phyloP scores from a whole-genome alignment of 2,113 vertebrate genomes.

The Polyodon spathula region DNA sequence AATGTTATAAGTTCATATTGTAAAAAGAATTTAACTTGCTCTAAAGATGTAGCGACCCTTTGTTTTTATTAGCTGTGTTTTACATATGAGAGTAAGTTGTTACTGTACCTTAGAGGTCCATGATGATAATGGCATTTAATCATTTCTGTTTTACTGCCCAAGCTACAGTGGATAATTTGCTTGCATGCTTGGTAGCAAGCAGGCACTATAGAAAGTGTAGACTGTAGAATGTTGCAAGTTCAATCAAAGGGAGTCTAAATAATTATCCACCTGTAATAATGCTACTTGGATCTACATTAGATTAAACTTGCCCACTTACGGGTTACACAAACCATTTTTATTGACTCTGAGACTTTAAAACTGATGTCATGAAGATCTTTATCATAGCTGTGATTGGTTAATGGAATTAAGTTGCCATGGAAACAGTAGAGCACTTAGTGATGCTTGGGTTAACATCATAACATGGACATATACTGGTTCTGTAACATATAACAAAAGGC shows the following conservation, averaged over 20 bases:
- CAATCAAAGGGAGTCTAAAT: no score
- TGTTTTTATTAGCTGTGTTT: conserved; percentile 5
- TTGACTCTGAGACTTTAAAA: conserved; percentile 18
- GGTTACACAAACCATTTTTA: conserved; percentile 31
- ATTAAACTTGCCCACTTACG: no score
- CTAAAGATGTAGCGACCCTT: neutral
- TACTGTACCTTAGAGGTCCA: neutral
- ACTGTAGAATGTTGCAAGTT: no score
- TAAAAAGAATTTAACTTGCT: neutral
- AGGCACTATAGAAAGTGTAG: no score
- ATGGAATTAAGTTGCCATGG: conserved; percentile 53
- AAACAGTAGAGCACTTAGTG: conserved; percentile 33
- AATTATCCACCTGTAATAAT: no score
- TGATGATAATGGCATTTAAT: no score
- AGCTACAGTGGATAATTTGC: no score
- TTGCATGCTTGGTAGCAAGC: no score
- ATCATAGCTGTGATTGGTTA: conserved; percentile 34
- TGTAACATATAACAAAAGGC: neutral
- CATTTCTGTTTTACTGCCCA: no score
- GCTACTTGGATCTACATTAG: no score
- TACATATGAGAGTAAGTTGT: conserved; percentile 27
- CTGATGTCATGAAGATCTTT: conserved; percentile 32
- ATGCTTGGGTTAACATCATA: conserved; percentile 41
- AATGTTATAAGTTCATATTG: neutral
- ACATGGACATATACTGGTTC: conserved; percentile 22